Conservation (phyloP, 2,888 invertebrate genomes). For the Parochlus steinenii region DNA sequence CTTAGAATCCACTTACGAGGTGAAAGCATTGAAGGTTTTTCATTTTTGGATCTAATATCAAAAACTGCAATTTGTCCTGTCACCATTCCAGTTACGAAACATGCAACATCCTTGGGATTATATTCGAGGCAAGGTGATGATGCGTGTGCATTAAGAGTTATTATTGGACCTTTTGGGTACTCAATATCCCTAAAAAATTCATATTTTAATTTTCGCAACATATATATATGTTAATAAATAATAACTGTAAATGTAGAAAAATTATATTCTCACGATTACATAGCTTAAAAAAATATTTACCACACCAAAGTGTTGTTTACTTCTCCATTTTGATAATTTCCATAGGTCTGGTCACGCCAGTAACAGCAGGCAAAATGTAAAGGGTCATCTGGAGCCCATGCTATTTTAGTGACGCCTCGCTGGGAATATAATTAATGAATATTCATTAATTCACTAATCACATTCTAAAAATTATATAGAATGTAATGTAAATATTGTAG, state of each 20-base stretch:
- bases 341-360: conserved; percentile 2
- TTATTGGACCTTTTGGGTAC: conserved; percentile 26
- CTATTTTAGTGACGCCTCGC: neutral
- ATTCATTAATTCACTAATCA: no score
- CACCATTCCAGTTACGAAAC: conserved; percentile 24
- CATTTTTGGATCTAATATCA: conserved; percentile 1
- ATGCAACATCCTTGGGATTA: conserved; percentile 26
- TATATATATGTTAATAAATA: no score
- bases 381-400: conserved; percentile 5
- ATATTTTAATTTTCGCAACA: no score
- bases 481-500: no score
- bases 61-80: conserved; percentile 22
- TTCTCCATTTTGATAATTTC: conserved; percentile 7
- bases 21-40: conserved; percentile 1
- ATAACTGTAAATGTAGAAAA: no score
- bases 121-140: conserved; percentile 25
- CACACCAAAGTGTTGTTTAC: conserved; percentile 1
- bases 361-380: conserved; percentile 5
- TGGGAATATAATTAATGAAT: neutral
- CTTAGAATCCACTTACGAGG: no score
- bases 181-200: no score
- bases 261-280: no score
- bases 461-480: no score
- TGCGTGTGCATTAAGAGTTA: conserved; percentile 22
- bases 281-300: no score